Percentiles rank a stretch among this genome's conserved stretches.
These are phyloP conservation scores for Diplodus sargus DNA, from an alignment of 2,797 vertebrate species.

Conservation along the genomic window DNA sequence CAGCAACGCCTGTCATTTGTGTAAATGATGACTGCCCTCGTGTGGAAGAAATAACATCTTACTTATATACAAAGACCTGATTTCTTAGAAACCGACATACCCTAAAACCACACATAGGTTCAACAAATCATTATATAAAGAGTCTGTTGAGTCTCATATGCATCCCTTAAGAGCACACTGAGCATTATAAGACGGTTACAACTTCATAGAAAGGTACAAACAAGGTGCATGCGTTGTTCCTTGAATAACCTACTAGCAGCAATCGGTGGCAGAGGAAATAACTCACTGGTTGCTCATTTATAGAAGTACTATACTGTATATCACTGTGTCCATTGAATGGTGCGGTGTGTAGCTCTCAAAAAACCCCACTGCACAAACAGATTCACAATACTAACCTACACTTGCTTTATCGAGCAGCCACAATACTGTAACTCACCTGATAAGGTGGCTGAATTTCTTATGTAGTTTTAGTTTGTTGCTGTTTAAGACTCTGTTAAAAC, in stretches of 20 bases:
- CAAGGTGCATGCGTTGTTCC: background rate
- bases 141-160: background rate
- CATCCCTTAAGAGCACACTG: background rate
- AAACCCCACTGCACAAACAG: background rate
- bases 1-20: slow-evolving; percentile 40
- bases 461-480: background rate
- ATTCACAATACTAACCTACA: background rate
- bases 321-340: background rate
- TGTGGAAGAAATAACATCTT: slow-evolving; percentile 70
- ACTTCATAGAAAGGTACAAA: slow-evolving; percentile 20
- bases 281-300: background rate
- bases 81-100: slow-evolving; percentile 1
- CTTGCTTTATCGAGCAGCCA: background rate
- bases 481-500: background rate
- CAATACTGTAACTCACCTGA: background rate
- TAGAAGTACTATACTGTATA: background rate
- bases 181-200: slow-evolving; percentile 9
- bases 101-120: slow-evolving; percentile 11
- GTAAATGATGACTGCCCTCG: slow-evolving; percentile 82
- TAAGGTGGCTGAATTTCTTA: background rate
- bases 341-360: background rate
- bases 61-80: background rate
- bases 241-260: slow-evolving; percentile 16
- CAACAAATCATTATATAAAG: background rate
- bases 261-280: background rate